phyloP scores from a whole-genome alignment of 2,797 vertebrate genomes.

The Ctenopoma multispine region DNA sequence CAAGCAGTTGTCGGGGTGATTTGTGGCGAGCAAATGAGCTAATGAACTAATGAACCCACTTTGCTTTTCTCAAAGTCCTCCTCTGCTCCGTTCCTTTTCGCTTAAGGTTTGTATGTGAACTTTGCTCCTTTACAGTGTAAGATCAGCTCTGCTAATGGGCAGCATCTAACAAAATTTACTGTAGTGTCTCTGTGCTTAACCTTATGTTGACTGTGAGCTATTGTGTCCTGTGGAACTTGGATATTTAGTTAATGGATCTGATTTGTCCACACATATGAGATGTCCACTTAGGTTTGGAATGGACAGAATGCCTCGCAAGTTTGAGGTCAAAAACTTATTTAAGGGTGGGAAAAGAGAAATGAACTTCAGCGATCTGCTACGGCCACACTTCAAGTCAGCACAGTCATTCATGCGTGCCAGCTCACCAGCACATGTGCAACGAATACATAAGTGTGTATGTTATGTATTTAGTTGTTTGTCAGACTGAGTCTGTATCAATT shows the following conservation, averaged over 20 bases:
- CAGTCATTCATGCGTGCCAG: slow-evolving; percentile 5
- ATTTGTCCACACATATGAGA: slow-evolving; percentile 51
- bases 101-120: slow-evolving; percentile 34
- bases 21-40: slow-evolving; percentile 77
- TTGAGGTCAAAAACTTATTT: not conserved
- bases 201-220: slow-evolving; percentile 30
- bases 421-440: slow-evolving; percentile 8
- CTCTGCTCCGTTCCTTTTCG: slow-evolving; percentile 19
- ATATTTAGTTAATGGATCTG: slow-evolving; percentile 47
- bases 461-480: slow-evolving; percentile 56
- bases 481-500: slow-evolving; percentile 47
- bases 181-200: slow-evolving; percentile 54
- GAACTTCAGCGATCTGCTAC: slow-evolving; percentile 11
- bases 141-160: slow-evolving; percentile 50
- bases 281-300: slow-evolving; percentile 18
- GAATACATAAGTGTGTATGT: slow-evolving; percentile 39
- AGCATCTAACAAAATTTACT: slow-evolving; percentile 51
- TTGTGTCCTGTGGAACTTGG: slow-evolving; percentile 36
- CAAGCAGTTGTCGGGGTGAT: slow-evolving; percentile 48
- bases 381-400: slow-evolving; percentile 3
- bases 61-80: slow-evolving; percentile 52
- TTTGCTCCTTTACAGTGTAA: slow-evolving; percentile 13
- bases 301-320: slow-evolving; percentile 23
- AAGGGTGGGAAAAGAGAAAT: slow-evolving; percentile 23
- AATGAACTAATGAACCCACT: slow-evolving; percentile 79